These are phyloP conservation scores for Sebastes kiyomatsui DNA, from an alignment of 2,797 vertebrate genomes.

Conservation along the genomic window DNA sequence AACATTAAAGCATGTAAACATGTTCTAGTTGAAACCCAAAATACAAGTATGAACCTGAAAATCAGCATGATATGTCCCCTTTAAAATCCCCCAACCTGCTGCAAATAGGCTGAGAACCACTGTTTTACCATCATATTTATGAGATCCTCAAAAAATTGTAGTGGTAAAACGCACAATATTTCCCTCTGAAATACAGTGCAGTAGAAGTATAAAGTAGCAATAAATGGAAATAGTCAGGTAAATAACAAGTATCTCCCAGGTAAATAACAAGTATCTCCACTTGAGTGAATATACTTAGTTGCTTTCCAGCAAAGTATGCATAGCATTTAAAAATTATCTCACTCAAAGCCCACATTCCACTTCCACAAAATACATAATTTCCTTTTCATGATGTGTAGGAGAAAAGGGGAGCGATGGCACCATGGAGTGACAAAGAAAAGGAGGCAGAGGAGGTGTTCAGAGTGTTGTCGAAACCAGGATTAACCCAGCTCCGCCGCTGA, in stretches of 20 bases:
- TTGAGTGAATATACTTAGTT: not conserved
- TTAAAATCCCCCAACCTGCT: not conserved
- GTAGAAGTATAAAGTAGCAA: not conserved
- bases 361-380: not conserved
- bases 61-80: not conserved
- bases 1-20: not conserved
- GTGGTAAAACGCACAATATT: not conserved
- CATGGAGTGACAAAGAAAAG: not conserved
- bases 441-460: conserved; percentile 19
- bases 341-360: not conserved
- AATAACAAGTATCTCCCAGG: not conserved
- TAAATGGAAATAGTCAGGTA: not conserved
- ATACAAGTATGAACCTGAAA: not conserved
- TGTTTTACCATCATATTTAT: not conserved
- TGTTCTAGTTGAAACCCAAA: not conserved
- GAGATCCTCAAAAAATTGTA: not conserved
- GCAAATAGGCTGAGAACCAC: not conserved
- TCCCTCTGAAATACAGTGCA: not conserved
- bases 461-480: conserved; percentile 23
- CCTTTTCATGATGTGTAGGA: not conserved
- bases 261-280: too few relatives aligned
- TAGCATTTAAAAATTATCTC: not conserved
- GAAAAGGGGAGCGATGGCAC: not conserved
- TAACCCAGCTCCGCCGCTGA: conserved; percentile 12
- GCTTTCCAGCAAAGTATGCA: not conserved